Conservation (phyloP, 1,140 invertebrate genomes). For the Meloidogyne hapla region DNA sequence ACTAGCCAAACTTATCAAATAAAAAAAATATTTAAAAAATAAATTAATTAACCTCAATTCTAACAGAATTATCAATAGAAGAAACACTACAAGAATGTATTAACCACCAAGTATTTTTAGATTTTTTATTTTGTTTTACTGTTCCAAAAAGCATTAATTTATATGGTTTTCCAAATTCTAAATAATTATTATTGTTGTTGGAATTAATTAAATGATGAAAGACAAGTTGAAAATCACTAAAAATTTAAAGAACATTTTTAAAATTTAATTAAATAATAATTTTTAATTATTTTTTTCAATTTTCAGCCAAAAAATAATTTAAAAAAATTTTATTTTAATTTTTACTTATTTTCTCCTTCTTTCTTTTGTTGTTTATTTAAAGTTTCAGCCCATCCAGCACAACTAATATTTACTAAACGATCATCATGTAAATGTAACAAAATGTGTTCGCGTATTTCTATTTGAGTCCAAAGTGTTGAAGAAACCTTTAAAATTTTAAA, state of each 20-base stretch:
- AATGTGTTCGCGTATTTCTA: slow-evolving; percentile 14
- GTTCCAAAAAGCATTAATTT: slow-evolving; percentile 1
- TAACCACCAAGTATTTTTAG: not conserved
- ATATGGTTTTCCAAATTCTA: slow-evolving; percentile 3
- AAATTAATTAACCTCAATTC: no score
- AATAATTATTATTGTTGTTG: not conserved
- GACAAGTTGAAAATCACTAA: not conserved
- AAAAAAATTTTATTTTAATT: no score
- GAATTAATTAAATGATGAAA: not conserved
- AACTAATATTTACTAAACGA: slow-evolving; percentile 13
- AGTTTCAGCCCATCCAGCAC: slow-evolving; percentile 8
- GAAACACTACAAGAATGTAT: slow-evolving; percentile 5
- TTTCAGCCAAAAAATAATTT: no score
- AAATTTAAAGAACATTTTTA: no score
- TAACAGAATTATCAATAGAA: slow-evolving; percentile 1
- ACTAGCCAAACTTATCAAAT: not conserved
- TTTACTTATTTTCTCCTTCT: not conserved
- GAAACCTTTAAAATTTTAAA: slow-evolving; percentile 4
- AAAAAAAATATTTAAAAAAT: not conserved
- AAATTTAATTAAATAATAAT: no score
- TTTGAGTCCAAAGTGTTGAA: slow-evolving; percentile 17
- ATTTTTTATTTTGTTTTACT: not conserved
- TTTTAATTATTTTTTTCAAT: no score
- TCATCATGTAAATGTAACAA: slow-evolving; percentile 9
- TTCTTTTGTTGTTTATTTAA: not conserved